These are phyloP conservation scores for Lithophane semibrunnea DNA, from an alignment of 2,888 invertebrate species.

Conservation along the genomic window DNA sequence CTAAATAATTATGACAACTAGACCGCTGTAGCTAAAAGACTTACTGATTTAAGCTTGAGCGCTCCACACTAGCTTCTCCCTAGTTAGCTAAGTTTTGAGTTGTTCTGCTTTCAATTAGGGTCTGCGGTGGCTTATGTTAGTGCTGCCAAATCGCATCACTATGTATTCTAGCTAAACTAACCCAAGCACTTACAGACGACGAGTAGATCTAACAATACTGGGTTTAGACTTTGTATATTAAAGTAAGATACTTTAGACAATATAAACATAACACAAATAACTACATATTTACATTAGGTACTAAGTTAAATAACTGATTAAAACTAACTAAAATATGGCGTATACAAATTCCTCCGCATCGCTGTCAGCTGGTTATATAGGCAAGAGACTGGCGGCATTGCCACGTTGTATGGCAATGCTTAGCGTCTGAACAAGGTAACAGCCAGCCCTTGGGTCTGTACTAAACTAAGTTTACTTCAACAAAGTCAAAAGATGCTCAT, in stretches of 20 bases:
- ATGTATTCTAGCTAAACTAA: slow-evolving; percentile 29
- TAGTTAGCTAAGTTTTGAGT: slow-evolving; percentile 40
- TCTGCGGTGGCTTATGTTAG: slow-evolving; percentile 49
- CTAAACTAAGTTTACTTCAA: background rate
- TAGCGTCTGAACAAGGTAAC: too few species aligned
- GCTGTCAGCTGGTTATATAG: too few species aligned
- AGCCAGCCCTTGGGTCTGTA: too few species aligned
- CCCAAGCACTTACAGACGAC: background rate
- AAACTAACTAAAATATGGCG: too few species aligned
- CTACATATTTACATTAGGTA: too few species aligned
- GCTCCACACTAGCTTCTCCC: slow-evolving; percentile 22
- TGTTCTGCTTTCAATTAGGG: slow-evolving; percentile 29
- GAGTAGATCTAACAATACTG: slow-evolving; percentile 34
- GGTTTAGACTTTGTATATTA: slow-evolving; percentile 2
- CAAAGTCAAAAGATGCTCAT: background rate
- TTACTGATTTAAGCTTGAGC: slow-evolving; percentile 21
- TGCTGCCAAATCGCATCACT: slow-evolving; percentile 43
- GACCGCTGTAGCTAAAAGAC: background rate
- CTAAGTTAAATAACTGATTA: too few species aligned
- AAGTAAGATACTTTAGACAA: too few species aligned
- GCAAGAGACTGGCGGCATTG: too few species aligned
- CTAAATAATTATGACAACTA: background rate
- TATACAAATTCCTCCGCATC: too few species aligned
- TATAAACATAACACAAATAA: too few species aligned
- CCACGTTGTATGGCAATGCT: too few species aligned